Conservation (phyloP, 2,797 vertebrate species). For the Glossophaga mutica region DNA sequence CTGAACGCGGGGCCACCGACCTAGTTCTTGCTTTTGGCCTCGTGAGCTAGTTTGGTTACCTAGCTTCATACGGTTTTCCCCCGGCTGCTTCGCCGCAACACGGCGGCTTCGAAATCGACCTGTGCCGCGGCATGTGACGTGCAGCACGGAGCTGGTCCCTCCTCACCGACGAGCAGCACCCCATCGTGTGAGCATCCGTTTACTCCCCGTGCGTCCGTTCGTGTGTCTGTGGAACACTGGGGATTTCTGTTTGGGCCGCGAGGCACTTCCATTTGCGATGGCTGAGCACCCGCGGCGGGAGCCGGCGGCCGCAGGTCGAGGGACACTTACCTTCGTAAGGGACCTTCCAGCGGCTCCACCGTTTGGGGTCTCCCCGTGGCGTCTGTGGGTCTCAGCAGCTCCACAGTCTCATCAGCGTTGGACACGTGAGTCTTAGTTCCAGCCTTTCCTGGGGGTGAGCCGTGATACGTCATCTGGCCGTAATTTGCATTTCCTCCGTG, state of each 20-base stretch:
- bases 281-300: background rate
- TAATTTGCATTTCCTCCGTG: background rate
- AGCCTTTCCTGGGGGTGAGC: background rate
- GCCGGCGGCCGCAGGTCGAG: background rate
- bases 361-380: background rate
- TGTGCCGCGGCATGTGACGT: no score
- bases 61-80: background rate
- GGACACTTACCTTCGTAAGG: background rate
- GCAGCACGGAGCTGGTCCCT: background rate
- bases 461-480: background rate
- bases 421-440: background rate
- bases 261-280: background rate
- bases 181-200: no score
- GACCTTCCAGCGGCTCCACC: background rate
- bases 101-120: background rate
- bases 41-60: background rate
- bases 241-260: background rate
- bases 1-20: background rate
- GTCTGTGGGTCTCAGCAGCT: background rate
- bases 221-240: background rate
- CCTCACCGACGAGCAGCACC: no score
- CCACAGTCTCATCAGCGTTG: no score
- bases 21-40: background rate
- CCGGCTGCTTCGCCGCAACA: background rate
- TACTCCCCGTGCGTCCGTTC: background rate